Conservation (phyloP, 2,113 vertebrate genomes). For the Cochlearius cochlearius region DNA sequence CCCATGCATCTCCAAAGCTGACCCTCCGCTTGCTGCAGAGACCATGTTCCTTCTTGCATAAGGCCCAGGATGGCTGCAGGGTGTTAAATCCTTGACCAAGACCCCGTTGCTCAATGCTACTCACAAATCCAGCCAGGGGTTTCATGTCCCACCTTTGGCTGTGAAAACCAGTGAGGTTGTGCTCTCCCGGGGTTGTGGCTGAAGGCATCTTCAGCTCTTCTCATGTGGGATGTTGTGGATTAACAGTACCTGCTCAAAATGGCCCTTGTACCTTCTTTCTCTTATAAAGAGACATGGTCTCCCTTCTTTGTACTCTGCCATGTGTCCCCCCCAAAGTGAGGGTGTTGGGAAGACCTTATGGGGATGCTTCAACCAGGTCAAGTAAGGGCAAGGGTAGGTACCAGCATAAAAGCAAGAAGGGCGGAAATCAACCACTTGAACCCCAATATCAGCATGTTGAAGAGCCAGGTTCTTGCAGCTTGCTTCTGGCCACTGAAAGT, state of each 20-base stretch:
- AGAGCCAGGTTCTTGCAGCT: neutral
- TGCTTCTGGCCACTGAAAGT: neutral
- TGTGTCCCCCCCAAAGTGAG: neutral
- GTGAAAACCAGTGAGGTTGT: neutral
- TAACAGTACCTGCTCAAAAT: neutral
- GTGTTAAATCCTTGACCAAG: neutral
- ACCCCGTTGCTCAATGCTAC: neutral
- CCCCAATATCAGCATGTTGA: neutral
- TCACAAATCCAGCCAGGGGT: neutral
- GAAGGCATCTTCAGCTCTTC: neutral
- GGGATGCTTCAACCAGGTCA: neutral
- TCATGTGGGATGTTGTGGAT: neutral
- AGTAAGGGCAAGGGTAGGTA: neutral
- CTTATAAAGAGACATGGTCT: neutral
- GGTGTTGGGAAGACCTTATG: neutral
- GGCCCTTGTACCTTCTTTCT: too few species aligned
- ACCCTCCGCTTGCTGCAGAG: neutral
- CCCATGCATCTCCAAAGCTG: too few species aligned
- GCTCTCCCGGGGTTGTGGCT: neutral
- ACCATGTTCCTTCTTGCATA: neutral
- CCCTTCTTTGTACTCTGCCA: neutral
- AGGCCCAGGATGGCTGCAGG: neutral
- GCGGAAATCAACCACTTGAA: neutral
- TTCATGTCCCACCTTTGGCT: neutral
- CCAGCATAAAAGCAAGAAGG: neutral